Conservation (phyloP, 2,888 invertebrate species). For the Cantharis nigra region DNA sequence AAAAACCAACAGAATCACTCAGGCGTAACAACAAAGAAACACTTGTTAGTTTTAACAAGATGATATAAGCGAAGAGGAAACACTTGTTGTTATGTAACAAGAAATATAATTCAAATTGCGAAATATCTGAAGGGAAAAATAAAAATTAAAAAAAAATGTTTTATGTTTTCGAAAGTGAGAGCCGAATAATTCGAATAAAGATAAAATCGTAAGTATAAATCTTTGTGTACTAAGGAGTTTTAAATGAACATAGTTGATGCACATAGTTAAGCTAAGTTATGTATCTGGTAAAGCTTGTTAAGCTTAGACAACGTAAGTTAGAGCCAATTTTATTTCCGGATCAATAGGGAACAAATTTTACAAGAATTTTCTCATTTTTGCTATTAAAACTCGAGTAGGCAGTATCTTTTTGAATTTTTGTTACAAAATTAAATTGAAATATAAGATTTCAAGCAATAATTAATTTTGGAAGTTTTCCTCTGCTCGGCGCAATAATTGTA, state of each 20-base stretch:
- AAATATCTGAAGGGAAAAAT: not conserved
- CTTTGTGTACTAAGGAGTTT: not conserved
- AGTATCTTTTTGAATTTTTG: not conserved
- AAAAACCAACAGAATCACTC: not conserved
- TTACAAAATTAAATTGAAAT: not conserved
- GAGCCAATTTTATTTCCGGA: not conserved
- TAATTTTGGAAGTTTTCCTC: not conserved
- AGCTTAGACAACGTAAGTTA: constrained; percentile 3
- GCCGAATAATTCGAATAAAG: not conserved
- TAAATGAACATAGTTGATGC: not conserved
- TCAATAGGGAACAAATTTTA: not conserved
- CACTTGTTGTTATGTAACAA: not conserved
- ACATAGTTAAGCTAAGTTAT: constrained; percentile 5
- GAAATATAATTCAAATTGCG: not conserved
- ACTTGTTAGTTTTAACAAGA: not conserved
- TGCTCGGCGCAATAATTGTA: not conserved
- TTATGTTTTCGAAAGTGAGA: not conserved
- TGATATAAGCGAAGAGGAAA: not conserved
- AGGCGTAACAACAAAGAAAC: not conserved
- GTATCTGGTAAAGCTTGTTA: constrained; percentile 2
- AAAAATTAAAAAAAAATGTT: not conserved
- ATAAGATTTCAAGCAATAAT: not conserved
- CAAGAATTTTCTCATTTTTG: not conserved
- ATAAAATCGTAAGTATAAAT: not conserved
- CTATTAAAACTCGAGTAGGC: not conserved